Percentiles rank a stretch among this genome's conserved stretches.
phyloP scores from a whole-genome alignment of 2,113 vertebrate species.

The Hepsetus odoe region DNA sequence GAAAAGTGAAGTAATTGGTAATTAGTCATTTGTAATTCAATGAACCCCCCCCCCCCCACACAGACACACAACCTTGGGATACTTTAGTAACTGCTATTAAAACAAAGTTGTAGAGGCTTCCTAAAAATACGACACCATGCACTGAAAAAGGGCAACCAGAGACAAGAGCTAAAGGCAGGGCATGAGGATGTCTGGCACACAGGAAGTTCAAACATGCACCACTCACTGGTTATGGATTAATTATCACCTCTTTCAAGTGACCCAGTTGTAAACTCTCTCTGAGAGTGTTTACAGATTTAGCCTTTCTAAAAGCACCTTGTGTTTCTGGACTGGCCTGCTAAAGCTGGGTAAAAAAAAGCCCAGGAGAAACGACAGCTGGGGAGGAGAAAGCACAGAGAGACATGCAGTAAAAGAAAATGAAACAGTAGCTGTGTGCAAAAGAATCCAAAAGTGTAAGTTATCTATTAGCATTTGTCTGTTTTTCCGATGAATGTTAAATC shows the following conservation, averaged over 20 bases:
- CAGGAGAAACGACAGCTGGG: constrained; percentile 49
- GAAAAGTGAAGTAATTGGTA: too few species aligned
- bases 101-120: background rate
- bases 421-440: background rate
- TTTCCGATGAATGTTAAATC: too few species aligned
- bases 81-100: background rate
- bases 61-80: too few species aligned
- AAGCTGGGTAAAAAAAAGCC: constrained; percentile 45
- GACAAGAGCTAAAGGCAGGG: constrained; percentile 1
- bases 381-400: constrained; percentile 36
- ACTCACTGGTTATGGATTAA: constrained; percentile 31
- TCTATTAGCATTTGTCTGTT: background rate
- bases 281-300: constrained; percentile 48
- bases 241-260: constrained; percentile 42
- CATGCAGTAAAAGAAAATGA: background rate
- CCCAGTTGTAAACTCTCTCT: constrained; percentile 46
- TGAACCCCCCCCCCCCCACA: too few species aligned
- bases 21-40: too few species aligned
- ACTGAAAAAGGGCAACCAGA: background rate
- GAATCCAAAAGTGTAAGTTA: too few species aligned
- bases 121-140: constrained; percentile 17
- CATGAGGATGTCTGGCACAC: constrained; percentile 13
- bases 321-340: constrained; percentile 32
- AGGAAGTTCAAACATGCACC: constrained; percentile 36
- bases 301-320: constrained; percentile 39